Evolutionary conservation across 2,888 invertebrate genomes (phyloP).

Genomic region (Lepeophtheirus nordmannii): DNA sequence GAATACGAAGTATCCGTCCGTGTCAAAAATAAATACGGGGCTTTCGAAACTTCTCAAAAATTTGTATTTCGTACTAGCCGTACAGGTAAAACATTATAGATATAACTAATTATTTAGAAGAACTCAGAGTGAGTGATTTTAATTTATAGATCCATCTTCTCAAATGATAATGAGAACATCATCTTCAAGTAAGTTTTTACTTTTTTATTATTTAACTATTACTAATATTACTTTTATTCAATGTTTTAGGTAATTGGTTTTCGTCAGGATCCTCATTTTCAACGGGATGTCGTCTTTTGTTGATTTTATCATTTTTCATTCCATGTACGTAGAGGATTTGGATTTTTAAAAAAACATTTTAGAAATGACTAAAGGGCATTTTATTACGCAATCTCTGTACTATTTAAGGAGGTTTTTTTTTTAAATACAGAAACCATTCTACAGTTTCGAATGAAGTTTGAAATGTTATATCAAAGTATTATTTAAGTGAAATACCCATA

Average conservation of each 20-base stretch:
- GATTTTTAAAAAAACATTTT: too few relatives aligned
- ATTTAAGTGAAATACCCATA: too few relatives aligned
- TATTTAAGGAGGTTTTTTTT: too few relatives aligned
- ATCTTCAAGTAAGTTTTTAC: background rate
- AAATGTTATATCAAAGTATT: too few relatives aligned
- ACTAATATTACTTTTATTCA: background rate
- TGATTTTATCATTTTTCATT: too few relatives aligned
- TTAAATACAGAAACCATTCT: too few relatives aligned
- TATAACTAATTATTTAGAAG: background rate
- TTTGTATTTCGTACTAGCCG: background rate
- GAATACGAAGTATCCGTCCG: slow-evolving; percentile 5
- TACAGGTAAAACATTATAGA: background rate
- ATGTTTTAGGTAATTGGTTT: background rate
- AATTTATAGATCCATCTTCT: background rate
- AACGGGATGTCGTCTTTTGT: background rate
- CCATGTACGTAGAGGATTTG: too few relatives aligned
- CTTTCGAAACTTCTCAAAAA: background rate
- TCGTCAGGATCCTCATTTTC: background rate
- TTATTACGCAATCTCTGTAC: too few relatives aligned
- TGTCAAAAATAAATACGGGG: slow-evolving; percentile 2
- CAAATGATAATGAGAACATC: slow-evolving; percentile 4
- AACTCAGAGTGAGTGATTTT: background rate
- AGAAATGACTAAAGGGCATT: too few relatives aligned
- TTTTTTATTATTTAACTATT: background rate
- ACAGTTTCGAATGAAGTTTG: too few relatives aligned